Percentiles rank a stretch among this genome's conserved stretches.
Evolutionary conservation across 2,888 invertebrate genomes (phyloP).

Genomic region (Microplitis manilae): DNA sequence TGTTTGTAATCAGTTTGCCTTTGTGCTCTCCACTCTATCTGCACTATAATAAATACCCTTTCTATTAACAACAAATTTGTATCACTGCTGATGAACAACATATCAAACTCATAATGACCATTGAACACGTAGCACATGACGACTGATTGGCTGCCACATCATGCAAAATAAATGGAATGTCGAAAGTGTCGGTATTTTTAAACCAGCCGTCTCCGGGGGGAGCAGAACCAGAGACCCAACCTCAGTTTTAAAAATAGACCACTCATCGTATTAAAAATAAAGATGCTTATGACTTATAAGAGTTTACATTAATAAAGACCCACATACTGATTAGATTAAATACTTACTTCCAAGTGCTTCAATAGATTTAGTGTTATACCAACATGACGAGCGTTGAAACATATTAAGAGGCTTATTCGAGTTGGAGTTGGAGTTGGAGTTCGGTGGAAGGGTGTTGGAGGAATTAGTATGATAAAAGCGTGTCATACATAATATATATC

Average conservation of each 20-base stretch:
- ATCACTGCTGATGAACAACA: background rate
- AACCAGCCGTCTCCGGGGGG: too few relatives aligned
- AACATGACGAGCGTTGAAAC: background rate
- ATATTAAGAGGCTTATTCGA: background rate
- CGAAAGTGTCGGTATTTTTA: background rate
- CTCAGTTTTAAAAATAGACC: background rate
- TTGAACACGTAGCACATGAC: background rate
- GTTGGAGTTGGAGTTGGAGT: background rate
- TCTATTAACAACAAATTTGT: constrained; percentile 1
- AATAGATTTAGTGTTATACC: background rate
- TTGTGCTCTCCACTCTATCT: background rate
- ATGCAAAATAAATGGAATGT: background rate
- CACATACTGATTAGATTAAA: background rate
- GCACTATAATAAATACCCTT: background rate
- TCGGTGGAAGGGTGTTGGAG: background rate
- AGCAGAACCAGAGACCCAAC: background rate
- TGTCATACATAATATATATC: background rate
- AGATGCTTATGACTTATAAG: background rate
- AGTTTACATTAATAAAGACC: background rate
- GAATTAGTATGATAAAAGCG: background rate
- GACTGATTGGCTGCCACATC: background rate
- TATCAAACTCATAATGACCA: background rate
- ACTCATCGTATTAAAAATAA: constrained; percentile 1
- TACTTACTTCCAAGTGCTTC: background rate
- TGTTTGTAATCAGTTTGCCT: constrained; percentile 1